Evolutionary conservation across 2,797 vertebrate species (phyloP), one percentile per base, ranked within the genome.

Genomic region (Xenopus petersii): DNA sequence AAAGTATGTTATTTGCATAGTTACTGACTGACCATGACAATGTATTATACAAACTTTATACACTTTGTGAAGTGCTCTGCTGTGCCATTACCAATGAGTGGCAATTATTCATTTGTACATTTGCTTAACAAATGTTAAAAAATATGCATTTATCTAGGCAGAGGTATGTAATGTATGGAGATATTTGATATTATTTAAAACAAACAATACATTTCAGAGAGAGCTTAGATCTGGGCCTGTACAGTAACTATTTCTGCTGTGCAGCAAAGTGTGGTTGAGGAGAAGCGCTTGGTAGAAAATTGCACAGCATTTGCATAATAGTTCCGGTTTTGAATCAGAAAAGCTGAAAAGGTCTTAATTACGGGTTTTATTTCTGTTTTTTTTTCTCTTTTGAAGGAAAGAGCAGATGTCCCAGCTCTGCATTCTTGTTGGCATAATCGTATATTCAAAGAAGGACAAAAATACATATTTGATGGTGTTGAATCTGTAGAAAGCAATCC

Each of bases 221-320:
- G 8, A 42, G 36, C 6, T 42, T 42, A 7, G 36, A 42, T 42
- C 8, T 42, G 8, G 36, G 36, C 36, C 11, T 1, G 5, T 51
- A 13, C 49, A 56, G 21, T 12, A 60, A 26, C 58, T 60, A 26
- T 26, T 24, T 60, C 6, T 60, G 26, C 30, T 5, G 13, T 13
- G 30, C 16, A 63, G 24, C 60, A 63, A 15, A 63, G 60, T 63
- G 11, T 60, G 13, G 26, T 30, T 63, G 26, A 36, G 12, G 12
- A 12, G 30, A 24, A 63, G 78, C 86, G 87, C 13, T 60, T 60
- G 58, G 10, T 26, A 60, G 58, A 60, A 60, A 91, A 91, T 87
- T 90, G 86, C 85, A 84, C 82, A 82, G 70, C 85, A 92, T 91
- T 90, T 92, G 88, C 88, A 91, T 91, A 90, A 90, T 89, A 85